phyloP scores from a whole-genome alignment of 2,888 invertebrate genomes.

The Cosmia trapezina region DNA sequence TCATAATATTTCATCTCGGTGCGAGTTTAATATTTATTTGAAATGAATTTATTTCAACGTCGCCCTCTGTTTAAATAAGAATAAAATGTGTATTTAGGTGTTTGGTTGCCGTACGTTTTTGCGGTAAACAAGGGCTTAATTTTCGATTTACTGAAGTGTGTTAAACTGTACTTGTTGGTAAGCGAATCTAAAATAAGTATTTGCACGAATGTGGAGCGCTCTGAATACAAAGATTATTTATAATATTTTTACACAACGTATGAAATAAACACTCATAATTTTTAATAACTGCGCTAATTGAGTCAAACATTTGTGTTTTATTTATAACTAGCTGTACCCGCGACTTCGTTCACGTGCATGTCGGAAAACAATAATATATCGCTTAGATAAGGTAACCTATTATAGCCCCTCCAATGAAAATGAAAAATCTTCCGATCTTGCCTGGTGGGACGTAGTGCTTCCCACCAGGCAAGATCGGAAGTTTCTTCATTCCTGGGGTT shows the following conservation, averaged over 20 bases:
- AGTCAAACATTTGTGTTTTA: not conserved
- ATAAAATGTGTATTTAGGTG: constrained; percentile 71
- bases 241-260: constrained; percentile 18
- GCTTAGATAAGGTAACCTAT: too few relatives aligned
- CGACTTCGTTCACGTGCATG: too few relatives aligned
- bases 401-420: too few relatives aligned
- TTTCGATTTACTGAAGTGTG: constrained; percentile 69
- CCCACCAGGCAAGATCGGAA: too few relatives aligned
- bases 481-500: too few relatives aligned
- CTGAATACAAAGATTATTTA: constrained; percentile 32
- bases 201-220: constrained; percentile 35
- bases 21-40: constrained; percentile 77
- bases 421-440: too few relatives aligned
- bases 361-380: too few relatives aligned
- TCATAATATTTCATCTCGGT: constrained; percentile 85
- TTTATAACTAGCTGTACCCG: too few relatives aligned
- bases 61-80: constrained; percentile 75
- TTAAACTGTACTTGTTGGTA: constrained; percentile 50
- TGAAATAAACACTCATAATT: constrained; percentile 8
- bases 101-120: constrained; percentile 65
- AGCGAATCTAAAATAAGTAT: constrained; percentile 44
- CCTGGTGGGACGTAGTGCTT: too few relatives aligned
- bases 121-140: constrained; percentile 71
- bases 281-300: constrained; percentile 25
- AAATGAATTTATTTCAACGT: constrained; percentile 72